Percentiles rank a stretch among this genome's conserved stretches.
Evolutionary conservation across 2,888 invertebrate genomes (phyloP).

Genomic region (Athalia cordata): DNA sequence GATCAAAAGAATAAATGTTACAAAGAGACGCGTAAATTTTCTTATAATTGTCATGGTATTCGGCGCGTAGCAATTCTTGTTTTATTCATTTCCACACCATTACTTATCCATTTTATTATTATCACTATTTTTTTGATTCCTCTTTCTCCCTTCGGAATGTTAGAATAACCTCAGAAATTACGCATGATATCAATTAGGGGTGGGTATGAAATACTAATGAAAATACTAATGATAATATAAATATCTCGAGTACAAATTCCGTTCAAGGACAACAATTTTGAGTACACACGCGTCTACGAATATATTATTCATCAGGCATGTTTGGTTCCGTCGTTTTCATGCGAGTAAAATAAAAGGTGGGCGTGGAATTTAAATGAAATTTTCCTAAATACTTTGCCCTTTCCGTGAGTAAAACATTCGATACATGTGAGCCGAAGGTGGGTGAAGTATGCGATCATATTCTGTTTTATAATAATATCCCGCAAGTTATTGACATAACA

Average conservation of each 20-base stretch:
- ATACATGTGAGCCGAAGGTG: background rate
- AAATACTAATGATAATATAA: too few relatives aligned
- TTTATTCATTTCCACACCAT: background rate
- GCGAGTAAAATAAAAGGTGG: background rate
- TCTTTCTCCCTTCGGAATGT: background rate
- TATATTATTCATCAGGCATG: slow-evolving; percentile 8
- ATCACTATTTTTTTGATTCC: background rate
- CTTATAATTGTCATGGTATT: background rate
- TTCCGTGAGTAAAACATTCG: background rate
- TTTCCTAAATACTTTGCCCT: background rate
- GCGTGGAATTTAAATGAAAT: slow-evolving; percentile 10
- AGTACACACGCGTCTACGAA: background rate
- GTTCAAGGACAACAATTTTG: too few relatives aligned
- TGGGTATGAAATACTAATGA: background rate
- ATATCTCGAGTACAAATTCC: too few relatives aligned
- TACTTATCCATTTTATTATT: background rate
- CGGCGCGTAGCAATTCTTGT: background rate
- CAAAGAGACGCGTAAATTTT: slow-evolving; percentile 5
- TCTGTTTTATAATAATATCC: too few relatives aligned
- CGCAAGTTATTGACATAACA: too few relatives aligned
- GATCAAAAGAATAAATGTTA: background rate
- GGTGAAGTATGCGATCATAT: background rate
- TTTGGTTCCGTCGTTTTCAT: background rate
- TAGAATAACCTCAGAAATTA: background rate
- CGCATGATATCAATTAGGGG: background rate